Evolutionary conservation across 1,140 invertebrate species (phyloP), one percentile per base, ranked within the genome.

Genomic region (Steinernema khuongi): DNA sequence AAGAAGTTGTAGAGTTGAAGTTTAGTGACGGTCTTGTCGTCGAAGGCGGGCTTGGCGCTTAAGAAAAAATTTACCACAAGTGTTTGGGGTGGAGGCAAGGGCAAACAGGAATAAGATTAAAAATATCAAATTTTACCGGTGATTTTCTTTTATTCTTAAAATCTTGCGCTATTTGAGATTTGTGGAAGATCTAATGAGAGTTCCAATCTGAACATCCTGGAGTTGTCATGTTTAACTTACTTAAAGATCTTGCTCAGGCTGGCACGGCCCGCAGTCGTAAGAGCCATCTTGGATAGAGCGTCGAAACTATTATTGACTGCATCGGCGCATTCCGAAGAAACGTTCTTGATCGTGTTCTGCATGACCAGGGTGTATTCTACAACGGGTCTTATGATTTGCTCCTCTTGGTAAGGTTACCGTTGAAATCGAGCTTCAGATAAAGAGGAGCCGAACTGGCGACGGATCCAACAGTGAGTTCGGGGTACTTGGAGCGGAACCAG

Each of bases 371-470:
- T 74, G 31, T 77, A 77, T 33, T 77, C 75, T 77, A 30, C 28
- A 74, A 43, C 19, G 18, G 31, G 0, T 26, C 28, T 2, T 22
- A 17, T 19, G 4, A 31, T 28, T 31, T 0, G 11, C 31, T 36
- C n/a, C n/a, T 19, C 22, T 41, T 33, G 0, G 30, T 4, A 19
- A 31, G 17, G 2, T 28, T 70, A 77, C 82, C 82, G 41, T 78
- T 79, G 81, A 96, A 97, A 87, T 96, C 90, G 7, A 92, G 87
- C 86, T 92, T 86, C 18, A 93, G 93, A 44, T 92, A 81, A 18
- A 97, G 86, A 4, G 94, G 94, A 1, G 91, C 94, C 88, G 92
- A 94, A 0, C 91, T 89, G n/a, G 93, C 93, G 2, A 96, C 90
- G 33, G 93, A 89, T 1, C 85, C 90, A 85, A 92, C 87, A 0